Evolutionary conservation across 1,140 invertebrate genomes (phyloP), one percentile per base, ranked within the genome.

Genomic region (Diabrotica undecimpunctata): DNA sequence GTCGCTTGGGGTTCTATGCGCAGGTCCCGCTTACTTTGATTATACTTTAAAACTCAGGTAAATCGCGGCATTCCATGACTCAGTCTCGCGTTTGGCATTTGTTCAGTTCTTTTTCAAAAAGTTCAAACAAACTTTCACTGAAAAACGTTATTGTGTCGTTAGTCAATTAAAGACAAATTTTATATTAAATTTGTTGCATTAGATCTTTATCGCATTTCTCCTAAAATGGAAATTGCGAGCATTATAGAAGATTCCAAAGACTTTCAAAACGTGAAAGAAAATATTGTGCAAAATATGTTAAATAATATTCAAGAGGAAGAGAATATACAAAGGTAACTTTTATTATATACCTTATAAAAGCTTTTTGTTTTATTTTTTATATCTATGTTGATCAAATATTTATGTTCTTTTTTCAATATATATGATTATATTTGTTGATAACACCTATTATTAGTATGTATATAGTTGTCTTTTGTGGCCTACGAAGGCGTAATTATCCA

Each of bases 1-100:
- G 25, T 25, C 41, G 41, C 6, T 8, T 5, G 8, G 41, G 14
- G n/a, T 6, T 11, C 11, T 13, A 0, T 12, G 61, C 61, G 36
- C 61, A 63, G 10, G 61, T 25, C 35, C 53, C 0, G 38, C 52
- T 54, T 50, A 63, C 37, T 63, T 55, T 11, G 38, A 54, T 25
- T 38, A 35, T 7, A 39, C 9, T 62, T 63, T 41, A 63, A 63
- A 63, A 54, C 53, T 36, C 54, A 54, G 54, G 61, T 54, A 55
- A 56, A 50, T 35, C 53, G 61, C 61, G 61, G 61, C n/a, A 63
- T 63, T 50, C 61, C 39, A 56, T 63, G 61, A 63, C 53, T 63
- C 61, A 63, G 61, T 63, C 54, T 52, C 61, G 59, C 46, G 14
- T 61, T 61, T 52, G 46, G 50, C 59, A 61, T 8, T 51, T 41